Conservation (phyloP, 1,140 invertebrate genomes). For the Bombus waltoni region DNA sequence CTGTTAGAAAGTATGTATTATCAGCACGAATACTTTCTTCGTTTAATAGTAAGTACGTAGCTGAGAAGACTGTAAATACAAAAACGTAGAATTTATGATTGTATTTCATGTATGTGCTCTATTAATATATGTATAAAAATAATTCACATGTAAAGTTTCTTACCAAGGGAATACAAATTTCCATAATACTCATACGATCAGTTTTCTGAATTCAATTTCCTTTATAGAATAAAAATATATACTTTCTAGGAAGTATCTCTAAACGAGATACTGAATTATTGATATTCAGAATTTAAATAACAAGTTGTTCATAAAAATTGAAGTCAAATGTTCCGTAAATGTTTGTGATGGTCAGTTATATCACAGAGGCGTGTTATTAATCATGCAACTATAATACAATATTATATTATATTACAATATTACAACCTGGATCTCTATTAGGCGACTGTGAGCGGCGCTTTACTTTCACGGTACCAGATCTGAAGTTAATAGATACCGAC, state of each 20-base stretch:
- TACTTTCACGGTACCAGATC: constrained; percentile 34
- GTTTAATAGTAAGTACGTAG: background rate
- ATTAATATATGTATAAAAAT: background rate
- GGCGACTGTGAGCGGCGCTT: constrained; percentile 19
- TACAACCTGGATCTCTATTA: background rate
- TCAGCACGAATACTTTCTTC: background rate
- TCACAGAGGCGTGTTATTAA: background rate
- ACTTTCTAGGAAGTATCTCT: background rate
- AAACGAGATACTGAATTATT: background rate
- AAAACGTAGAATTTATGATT: background rate
- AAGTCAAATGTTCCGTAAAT: too few relatives aligned
- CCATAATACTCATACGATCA: background rate
- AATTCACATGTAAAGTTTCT: background rate
- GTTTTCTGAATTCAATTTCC: background rate
- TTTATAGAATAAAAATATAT: background rate
- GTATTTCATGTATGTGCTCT: background rate
- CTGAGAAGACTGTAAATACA: background rate
- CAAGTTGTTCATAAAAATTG: background rate
- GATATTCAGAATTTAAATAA: background rate
- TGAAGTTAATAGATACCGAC: constrained; percentile 37
- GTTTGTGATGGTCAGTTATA: background rate
- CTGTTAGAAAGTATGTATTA: background rate
- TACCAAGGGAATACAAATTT: background rate
- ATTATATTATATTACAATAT: too few relatives aligned
- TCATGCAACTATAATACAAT: background rate